Evolutionary conservation across 1,140 invertebrate genomes (phyloP), one percentile per base, ranked within the genome.

Genomic region (Trichoplusia ni): DNA sequence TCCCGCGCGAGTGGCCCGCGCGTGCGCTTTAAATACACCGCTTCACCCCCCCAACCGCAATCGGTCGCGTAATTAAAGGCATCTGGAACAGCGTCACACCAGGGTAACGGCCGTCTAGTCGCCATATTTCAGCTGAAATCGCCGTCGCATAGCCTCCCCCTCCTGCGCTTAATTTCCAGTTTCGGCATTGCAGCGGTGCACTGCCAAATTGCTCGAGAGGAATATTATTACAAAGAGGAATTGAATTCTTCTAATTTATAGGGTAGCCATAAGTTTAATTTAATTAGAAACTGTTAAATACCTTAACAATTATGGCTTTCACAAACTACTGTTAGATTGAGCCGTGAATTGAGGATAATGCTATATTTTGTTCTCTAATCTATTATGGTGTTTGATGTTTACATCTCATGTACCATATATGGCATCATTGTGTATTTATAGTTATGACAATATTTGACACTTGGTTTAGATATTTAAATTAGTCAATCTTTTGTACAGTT

Each of bases 21-120:
- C 62, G 58, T 49, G 42, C 51, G 67, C 71, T 82, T 79, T 75
- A 69, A 72, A 75, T 75, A 75, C 69, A 64, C 51, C 64, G 56
- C 58, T 47, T 37, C 51, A 56, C 49, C 47, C 29, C 54, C 23
- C 56, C 54, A 25, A 62, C 54, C 35, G 44, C 61, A 63, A 35
- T 69, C 60, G 37, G 73, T 71, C 65, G 71, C 73, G 69, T 77
- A 79, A 83, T 81, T 82, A 82, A 79, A 77, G 71, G 68, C 78
- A 79, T 79, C 64, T 78, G 77, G 72, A 79, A 46, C 72, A 59
- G 53, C 71, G 73, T 79, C 75, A 76, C 70, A 40, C 51, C 71
- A 53, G 70, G 70, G 73, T 77, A 71, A 76, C 71, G 78, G 67
- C 68, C 73, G 79, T 75, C 74, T 81, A 71, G 73, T 67, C 73